Base-by-base conservation (phyloP, 2,797 vertebrate species). In the Spondyliosoma cantharus region DNA sequence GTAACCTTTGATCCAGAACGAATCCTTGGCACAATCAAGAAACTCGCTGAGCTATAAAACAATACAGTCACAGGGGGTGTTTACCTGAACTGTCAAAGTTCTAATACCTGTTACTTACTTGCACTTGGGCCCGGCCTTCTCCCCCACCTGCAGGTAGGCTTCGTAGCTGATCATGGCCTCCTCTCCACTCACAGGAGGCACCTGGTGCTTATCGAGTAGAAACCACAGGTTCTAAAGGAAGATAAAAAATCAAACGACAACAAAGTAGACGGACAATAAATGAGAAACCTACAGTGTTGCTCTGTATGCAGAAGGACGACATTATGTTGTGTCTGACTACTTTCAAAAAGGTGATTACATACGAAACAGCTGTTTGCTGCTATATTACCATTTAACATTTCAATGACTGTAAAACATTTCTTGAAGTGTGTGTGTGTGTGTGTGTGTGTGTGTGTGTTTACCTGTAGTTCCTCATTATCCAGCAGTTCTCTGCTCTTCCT, bases 151-250 rank as follows among this genome's bases (percentile, higher is more conserved):
- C 91, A 98, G 90, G 93, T 96, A 99, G 74, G 96, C 97, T 86
- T 97, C 96, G 69, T 99, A 99, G 93, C 96, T 99, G 85, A 99
- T 98, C 97, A 99, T 98, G 78, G 97, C 97, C 92, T 99, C 98
- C 58, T 99, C 98, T 29, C 97, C 97, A 78, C 91, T 95, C 90
- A 97, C 90, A 16, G 98, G 98, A 74, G 95, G 96, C 14, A 97
- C 98, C 90, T 99, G 98, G 88, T 99, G 97, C 88, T 99, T 99
- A 90, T 99, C 98, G 19, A 99, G 93, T 64, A 99, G 95, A 93
- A 99, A 99, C 97, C 98, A 99, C 0, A 99, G 92, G 80, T 97
- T 99, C 98, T 99, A 66, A 64, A 80, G 22, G 71, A 54, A 58
- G 7, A 65, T 13, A 46, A 19, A 43, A 46, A 13, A 19, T 1